Conservation (phyloP, 2,113 vertebrate genomes). For the Dunckerocampus dactyliophorus region DNA sequence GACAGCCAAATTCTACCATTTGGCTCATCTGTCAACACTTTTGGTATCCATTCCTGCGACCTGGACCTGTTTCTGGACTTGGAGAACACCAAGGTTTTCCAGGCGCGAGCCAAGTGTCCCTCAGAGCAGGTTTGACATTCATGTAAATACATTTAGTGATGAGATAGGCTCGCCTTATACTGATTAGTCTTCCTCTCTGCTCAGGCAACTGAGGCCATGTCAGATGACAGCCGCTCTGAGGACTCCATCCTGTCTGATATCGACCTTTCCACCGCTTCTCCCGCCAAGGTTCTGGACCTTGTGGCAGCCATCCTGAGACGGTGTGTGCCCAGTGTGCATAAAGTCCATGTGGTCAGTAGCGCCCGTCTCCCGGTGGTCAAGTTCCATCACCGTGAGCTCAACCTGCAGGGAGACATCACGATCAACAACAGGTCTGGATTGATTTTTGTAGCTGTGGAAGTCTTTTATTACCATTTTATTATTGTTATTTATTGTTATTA, state of each 20-base stretch:
- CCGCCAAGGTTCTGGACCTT: constrained; percentile 78
- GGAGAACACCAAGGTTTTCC: constrained; percentile 79
- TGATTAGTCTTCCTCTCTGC: background rate
- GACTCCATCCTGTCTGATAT: constrained; percentile 82
- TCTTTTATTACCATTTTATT: background rate
- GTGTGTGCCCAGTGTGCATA: constrained; percentile 85
- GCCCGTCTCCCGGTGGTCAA: constrained; percentile 87
- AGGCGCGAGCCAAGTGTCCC: constrained; percentile 58
- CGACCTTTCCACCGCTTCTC: constrained; percentile 66
- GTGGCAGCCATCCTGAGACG: constrained; percentile 80
- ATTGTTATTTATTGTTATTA: background rate
- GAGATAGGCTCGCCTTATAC: background rate
- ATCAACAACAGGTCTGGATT: constrained; percentile 82
- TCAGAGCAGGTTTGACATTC: constrained; percentile 57
- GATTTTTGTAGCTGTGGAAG: background rate
- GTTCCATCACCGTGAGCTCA: constrained; percentile 84
- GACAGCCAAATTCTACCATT: constrained; percentile 83
- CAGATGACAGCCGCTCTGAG: constrained; percentile 70
- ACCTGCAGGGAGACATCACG: constrained; percentile 84
- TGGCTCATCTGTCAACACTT: constrained; percentile 87
- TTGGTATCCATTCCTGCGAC: constrained; percentile 85
- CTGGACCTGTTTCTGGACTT: constrained; percentile 88
- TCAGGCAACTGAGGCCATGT: constrained; percentile 60
- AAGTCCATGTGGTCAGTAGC: constrained; percentile 77
- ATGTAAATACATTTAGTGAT: background rate